Evolutionary conservation across 2,888 invertebrate genomes (phyloP).

Genomic region (Synanthedon andrenaeformis): DNA sequence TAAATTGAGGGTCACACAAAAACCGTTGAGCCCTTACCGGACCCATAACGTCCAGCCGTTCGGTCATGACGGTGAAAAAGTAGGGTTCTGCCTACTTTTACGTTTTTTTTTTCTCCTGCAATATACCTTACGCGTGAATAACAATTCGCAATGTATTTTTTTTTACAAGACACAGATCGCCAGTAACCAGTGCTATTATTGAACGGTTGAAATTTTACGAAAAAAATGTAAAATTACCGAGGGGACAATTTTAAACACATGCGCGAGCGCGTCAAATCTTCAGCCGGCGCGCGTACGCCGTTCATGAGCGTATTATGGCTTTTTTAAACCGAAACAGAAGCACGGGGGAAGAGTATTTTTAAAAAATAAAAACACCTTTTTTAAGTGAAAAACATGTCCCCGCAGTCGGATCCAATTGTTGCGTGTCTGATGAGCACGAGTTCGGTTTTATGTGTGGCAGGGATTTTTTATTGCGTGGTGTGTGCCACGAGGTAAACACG

Average conservation of each 20-base stretch:
- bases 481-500: slow-evolving; percentile 36
- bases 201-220: slow-evolving; percentile 46
- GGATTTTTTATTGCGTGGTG: slow-evolving; percentile 63
- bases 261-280: slow-evolving; percentile 70
- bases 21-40: slow-evolving; percentile 61
- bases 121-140: slow-evolving; percentile 49
- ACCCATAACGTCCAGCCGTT: slow-evolving; percentile 64
- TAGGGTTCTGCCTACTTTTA: slow-evolving; percentile 28
- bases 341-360: slow-evolving; percentile 56
- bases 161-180: slow-evolving; percentile 32
- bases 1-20: slow-evolving; percentile 69
- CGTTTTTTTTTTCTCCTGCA: slow-evolving; percentile 44
- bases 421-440: slow-evolving; percentile 71
- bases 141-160: slow-evolving; percentile 49
- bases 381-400: slow-evolving; percentile 62
- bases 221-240: slow-evolving; percentile 58
- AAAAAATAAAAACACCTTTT: slow-evolving; percentile 63
- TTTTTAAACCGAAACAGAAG: slow-evolving; percentile 57
- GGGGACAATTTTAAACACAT: slow-evolving; percentile 68
- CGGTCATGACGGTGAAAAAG: slow-evolving; percentile 49
- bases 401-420: slow-evolving; percentile 64
- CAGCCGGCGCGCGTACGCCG: slow-evolving; percentile 61
- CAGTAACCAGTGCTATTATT: slow-evolving; percentile 46
- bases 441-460: slow-evolving; percentile 55
- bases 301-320: slow-evolving; percentile 56